A percentile compares a stretch with the other conserved stretches of the same genome.
Evolutionary conservation across 1,140 invertebrate species (phyloP).

Genomic region (Caenorhabditis briggsae): DNA sequence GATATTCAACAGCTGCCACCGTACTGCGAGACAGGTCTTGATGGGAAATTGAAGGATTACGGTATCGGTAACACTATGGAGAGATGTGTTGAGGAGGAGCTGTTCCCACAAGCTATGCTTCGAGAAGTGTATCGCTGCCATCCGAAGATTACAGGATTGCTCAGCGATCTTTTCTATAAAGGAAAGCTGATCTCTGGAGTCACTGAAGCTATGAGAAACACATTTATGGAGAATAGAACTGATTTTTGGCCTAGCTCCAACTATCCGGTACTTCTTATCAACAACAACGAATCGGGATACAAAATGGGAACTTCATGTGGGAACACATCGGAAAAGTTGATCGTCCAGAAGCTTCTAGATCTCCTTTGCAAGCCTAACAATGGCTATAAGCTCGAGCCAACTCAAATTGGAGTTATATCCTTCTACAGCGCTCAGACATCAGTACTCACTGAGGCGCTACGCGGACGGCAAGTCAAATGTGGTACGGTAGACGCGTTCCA

Average conservation of each 20-base stretch:
- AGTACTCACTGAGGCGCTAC: background rate
- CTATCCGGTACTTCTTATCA: background rate
- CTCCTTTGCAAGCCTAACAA: background rate
- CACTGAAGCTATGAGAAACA: background rate
- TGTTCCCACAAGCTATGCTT: background rate
- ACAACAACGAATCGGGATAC: background rate
- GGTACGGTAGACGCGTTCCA: slow-evolving; percentile 21
- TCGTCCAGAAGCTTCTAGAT: background rate
- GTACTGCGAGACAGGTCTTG: background rate
- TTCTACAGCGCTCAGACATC: slow-evolving; percentile 22
- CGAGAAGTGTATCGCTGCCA: background rate
- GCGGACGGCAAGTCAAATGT: background rate
- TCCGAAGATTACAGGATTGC: background rate
- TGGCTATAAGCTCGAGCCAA: background rate
- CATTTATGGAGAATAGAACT: background rate
- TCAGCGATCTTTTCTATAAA: background rate
- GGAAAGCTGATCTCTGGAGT: background rate
- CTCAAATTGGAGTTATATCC: slow-evolving; percentile 3
- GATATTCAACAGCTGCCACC: slow-evolving; percentile 18
- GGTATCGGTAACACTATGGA: background rate
- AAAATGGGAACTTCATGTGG: slow-evolving; percentile 1
- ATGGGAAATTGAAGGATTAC: background rate
- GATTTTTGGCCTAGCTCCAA: background rate
- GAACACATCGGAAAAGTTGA: background rate
- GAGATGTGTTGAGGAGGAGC: background rate